Percentiles rank a stretch among this genome's conserved stretches.
Evolutionary conservation across 2,797 vertebrate genomes (phyloP).

Genomic region (Pelobates cultripes): DNA sequence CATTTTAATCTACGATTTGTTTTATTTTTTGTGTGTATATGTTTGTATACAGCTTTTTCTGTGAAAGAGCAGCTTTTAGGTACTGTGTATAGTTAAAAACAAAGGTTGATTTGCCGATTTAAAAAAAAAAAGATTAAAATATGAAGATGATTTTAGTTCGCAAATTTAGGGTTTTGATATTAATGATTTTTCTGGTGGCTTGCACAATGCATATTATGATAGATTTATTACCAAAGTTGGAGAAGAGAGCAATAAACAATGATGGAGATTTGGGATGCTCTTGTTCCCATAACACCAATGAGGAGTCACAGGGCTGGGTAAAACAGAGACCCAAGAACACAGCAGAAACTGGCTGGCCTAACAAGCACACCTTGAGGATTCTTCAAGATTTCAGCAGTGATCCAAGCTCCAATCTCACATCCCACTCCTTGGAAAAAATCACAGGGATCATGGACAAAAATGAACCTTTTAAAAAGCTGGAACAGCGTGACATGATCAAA

Average conservation of each 20-base stretch:
- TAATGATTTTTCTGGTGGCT: conserved; percentile 89
- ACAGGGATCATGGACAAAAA: conserved; percentile 64
- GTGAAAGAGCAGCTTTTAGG: conserved; percentile 50
- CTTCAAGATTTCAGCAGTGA: conserved; percentile 95
- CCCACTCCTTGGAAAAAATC: conserved; percentile 82
- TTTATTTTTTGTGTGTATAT: conserved; percentile 27
- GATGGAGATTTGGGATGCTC: conserved; percentile 76
- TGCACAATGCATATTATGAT: conserved; percentile 96
- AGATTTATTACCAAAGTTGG: conserved; percentile 90
- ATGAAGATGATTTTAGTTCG: conserved; percentile 92
- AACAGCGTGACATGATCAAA: conserved; percentile 62
- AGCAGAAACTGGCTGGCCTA: conserved; percentile 81
- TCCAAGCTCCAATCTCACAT: conserved; percentile 86
- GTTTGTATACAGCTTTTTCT: conserved; percentile 51
- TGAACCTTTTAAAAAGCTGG: conserved; percentile 62
- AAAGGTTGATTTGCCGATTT: background rate
- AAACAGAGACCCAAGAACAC: conserved; percentile 66
- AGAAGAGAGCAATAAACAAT: conserved; percentile 72
- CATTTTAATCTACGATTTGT: conserved; percentile 61
- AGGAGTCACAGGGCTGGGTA: conserved; percentile 79
- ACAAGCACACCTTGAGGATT: conserved; percentile 93
- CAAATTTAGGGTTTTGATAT: conserved; percentile 89
- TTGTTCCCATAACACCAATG: conserved; percentile 80
- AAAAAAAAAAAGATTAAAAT: conserved; percentile 47
- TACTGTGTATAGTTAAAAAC: background rate